Evolutionary conservation across 30 jellyfish, hydroid and myxozoan genomes (phyloP), one percentile per base, ranked within the genome.

Genomic region (Aurelia sp.): DNA sequence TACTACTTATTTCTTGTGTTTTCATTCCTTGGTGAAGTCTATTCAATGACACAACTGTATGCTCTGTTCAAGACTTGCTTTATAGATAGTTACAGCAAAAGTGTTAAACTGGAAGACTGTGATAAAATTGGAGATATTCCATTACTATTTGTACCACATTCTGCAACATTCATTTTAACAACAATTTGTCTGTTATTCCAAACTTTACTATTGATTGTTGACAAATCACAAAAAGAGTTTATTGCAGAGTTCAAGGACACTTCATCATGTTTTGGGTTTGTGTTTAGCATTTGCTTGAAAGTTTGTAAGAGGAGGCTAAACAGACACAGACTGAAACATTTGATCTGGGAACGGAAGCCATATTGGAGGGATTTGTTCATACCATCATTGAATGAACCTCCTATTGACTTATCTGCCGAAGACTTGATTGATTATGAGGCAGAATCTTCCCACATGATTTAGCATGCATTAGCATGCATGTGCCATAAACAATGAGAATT

Each of bases 321-420:
- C 76, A 76, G 97, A 62, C 91, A 84, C 33, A 84, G 91, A 80
- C 62, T 77, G 52, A 68, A 81, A 27, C 86, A 84, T 51, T 66
- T 91, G 62, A 33, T 91, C 7, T 51, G 81, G 69, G 88, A 79
- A 13, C 89, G 96, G 62, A 91, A 79, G 67, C 89, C 80, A 50
- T 19, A 50, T 50, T 82, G 95, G 92, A 59, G 21, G 57, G 80
- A 86, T 50, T 62, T 76, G 37, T 84, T 91, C n/a, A 62, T 84
- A 13, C 97, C 97, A 13, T 72, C 95, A 13, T 78, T 91, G 71
- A 62, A 70, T 79, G 87, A 84, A 74, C 86, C 91, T 18, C 92
- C 92, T 10, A 90, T 84, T 13, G 97, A 91, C 33, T 59, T 84
- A 35, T 22, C 92, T 3, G 85, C 91, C 4, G 96, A 91, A 63